Conservation (phyloP, 2,113 vertebrate species). For the Pelodiscus sinensis region DNA sequence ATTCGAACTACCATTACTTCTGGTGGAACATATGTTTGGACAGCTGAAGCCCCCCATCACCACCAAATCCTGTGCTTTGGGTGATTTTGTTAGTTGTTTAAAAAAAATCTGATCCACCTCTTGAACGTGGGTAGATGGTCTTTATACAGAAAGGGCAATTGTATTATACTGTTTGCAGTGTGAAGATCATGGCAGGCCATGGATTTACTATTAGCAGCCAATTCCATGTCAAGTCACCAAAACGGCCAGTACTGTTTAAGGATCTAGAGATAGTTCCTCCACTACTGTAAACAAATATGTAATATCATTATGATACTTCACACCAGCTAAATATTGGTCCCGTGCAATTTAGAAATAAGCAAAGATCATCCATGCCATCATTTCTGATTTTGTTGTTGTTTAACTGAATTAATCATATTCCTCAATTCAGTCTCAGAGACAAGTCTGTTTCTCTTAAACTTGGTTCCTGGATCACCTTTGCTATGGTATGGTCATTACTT, state of each 20-base stretch:
- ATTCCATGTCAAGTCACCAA: neutral
- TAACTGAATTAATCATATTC: neutral
- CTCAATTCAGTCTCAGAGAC: neutral
- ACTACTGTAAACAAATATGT: neutral
- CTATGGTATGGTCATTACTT: neutral
- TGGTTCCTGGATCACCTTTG: neutral
- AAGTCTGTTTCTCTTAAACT: neutral
- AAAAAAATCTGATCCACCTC: too few species aligned
- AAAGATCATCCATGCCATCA: neutral
- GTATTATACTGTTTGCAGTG: neutral
- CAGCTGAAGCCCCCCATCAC: too few species aligned
- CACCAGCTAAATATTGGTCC: neutral
- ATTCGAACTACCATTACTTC: too few species aligned
- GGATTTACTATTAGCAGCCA: neutral
- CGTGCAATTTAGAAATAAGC: rapidly evolving
- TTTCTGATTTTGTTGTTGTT: neutral
- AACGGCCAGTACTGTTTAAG: neutral
- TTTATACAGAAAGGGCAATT: neutral
- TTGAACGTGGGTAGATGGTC: too few species aligned
- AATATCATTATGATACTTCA: neutral
- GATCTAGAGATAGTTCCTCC: neutral
- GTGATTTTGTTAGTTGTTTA: too few species aligned
- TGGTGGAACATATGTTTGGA: too few species aligned
- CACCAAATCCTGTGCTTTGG: too few species aligned
- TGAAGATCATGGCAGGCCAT: neutral